Evolutionary conservation across 2,113 vertebrate species (phyloP).

Genomic region (Microcebus ravelobensis): DNA sequence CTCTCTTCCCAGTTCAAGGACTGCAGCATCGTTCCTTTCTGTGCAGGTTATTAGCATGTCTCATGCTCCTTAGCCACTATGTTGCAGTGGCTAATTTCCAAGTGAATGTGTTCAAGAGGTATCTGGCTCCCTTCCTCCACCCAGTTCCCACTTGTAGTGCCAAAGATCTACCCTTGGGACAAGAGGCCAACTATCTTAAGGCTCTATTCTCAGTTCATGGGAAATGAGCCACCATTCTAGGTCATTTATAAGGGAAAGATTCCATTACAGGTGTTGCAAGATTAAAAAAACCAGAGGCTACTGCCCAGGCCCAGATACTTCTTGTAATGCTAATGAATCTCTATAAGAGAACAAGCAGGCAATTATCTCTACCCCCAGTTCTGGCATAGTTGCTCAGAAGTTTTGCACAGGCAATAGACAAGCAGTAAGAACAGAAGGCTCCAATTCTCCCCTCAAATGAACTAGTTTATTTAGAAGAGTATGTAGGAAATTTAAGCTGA

Average conservation of each 20-base stretch:
- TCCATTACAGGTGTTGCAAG: not conserved
- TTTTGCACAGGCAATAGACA: not conserved
- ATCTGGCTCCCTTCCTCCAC: not conserved
- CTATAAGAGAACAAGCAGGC: not conserved
- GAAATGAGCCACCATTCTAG: not conserved
- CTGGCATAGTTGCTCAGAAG: not conserved
- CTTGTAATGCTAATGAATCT: not conserved
- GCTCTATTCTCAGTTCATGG: not conserved
- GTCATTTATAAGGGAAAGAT: not conserved
- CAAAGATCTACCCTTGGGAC: not conserved
- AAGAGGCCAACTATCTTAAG: not conserved
- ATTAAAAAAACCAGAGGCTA: not conserved
- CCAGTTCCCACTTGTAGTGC: not conserved
- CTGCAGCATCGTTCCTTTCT: not conserved
- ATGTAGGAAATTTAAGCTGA: not conserved
- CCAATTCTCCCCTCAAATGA: not conserved
- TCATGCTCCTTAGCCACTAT: not conserved
- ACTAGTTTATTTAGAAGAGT: not conserved
- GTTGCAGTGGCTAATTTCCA: not conserved
- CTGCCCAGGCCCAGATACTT: not conserved
- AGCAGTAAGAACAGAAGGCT: not conserved
- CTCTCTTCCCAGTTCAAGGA: not conserved
- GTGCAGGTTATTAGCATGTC: too few species aligned
- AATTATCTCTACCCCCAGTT: not conserved
- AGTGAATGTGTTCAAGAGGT: not conserved